These are phyloP conservation scores for Malurus leucopterus DNA, from an alignment of 2,797 vertebrate genomes.

Conservation along the genomic window DNA sequence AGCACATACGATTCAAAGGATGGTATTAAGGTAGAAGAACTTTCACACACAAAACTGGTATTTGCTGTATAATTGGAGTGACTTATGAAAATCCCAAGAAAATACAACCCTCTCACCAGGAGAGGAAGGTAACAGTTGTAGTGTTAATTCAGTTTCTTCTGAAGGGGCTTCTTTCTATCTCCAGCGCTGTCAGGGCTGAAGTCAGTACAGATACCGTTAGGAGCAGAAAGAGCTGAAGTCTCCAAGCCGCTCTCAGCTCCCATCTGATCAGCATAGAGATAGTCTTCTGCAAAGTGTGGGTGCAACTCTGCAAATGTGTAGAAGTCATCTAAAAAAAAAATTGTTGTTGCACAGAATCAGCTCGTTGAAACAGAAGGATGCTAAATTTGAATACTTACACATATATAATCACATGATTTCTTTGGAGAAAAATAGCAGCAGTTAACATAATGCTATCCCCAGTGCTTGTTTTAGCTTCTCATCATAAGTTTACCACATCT, in stretches of 20 bases:
- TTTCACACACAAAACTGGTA: constrained; percentile 40
- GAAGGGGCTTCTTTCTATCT: constrained; percentile 51
- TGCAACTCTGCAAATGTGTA: constrained; percentile 78
- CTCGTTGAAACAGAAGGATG: constrained; percentile 30
- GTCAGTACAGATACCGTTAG: constrained; percentile 94
- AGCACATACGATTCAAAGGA: constrained; percentile 54
- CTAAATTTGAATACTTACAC: constrained; percentile 35
- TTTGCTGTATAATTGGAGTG: constrained; percentile 42
- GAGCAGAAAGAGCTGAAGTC: constrained; percentile 59
- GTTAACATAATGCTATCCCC: background rate
- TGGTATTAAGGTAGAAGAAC: constrained; percentile 37
- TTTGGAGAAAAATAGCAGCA: constrained; percentile 32
- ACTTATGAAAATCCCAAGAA: constrained; percentile 63
- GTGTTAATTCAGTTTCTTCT: constrained; percentile 87
- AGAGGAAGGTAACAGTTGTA: constrained; percentile 67
- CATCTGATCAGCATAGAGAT: constrained; percentile 79
- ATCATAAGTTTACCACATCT: background rate
- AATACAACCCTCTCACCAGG: constrained; percentile 76
- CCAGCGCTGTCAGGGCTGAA: constrained; percentile 81
- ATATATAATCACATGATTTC: constrained; percentile 1
- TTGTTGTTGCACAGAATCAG: constrained; percentile 7
- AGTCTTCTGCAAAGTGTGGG: constrained; percentile 87
- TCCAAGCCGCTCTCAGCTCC: constrained; percentile 65
- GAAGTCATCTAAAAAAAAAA: constrained; percentile 83
- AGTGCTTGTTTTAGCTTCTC: background rate